phyloP scores from a whole-genome alignment of 1,140 invertebrate genomes.

The Elymnias hypermnestra region DNA sequence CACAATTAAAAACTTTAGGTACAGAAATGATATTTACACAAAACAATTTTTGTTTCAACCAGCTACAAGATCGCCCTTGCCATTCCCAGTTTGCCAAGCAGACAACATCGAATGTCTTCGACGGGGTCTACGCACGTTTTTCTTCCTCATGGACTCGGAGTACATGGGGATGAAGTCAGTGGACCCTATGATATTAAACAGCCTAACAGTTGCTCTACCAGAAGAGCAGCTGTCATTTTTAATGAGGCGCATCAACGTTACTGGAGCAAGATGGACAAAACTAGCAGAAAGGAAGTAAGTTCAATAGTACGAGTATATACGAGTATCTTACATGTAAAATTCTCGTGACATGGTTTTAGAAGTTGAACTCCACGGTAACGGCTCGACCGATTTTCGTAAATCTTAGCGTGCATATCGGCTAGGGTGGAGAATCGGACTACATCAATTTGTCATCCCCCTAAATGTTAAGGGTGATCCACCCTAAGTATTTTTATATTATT shows the following conservation, averaged over 20 bases:
- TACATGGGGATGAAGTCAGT: constrained; percentile 54
- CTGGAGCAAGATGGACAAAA: constrained; percentile 56
- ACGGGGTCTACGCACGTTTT: constrained; percentile 57
- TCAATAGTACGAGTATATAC: too few relatives aligned
- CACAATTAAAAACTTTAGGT: neutral
- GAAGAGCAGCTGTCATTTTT: constrained; percentile 47
- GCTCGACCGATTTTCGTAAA: too few relatives aligned
- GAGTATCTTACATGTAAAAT: too few relatives aligned
- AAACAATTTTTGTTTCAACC: constrained; percentile 27
- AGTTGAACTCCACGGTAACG: too few relatives aligned
- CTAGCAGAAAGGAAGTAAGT: constrained; percentile 50
- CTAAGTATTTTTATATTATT: too few relatives aligned
- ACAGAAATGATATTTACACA: neutral
- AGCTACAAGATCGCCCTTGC: constrained; percentile 30
- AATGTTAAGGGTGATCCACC: too few relatives aligned
- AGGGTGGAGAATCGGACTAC: too few relatives aligned
- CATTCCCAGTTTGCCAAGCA: constrained; percentile 53
- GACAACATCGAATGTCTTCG: constrained; percentile 52
- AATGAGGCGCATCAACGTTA: constrained; percentile 56
- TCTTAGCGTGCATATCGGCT: too few relatives aligned
- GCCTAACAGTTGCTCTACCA: constrained; percentile 45
- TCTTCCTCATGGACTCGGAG: constrained; percentile 54
- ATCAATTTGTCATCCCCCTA: too few relatives aligned
- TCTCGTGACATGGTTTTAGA: too few relatives aligned
- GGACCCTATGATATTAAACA: constrained; percentile 49